Evolutionary conservation across 2,113 vertebrate genomes (phyloP), one percentile per base, ranked within the genome.

Genomic region (Sterrhoptilus dennistouni): DNA sequence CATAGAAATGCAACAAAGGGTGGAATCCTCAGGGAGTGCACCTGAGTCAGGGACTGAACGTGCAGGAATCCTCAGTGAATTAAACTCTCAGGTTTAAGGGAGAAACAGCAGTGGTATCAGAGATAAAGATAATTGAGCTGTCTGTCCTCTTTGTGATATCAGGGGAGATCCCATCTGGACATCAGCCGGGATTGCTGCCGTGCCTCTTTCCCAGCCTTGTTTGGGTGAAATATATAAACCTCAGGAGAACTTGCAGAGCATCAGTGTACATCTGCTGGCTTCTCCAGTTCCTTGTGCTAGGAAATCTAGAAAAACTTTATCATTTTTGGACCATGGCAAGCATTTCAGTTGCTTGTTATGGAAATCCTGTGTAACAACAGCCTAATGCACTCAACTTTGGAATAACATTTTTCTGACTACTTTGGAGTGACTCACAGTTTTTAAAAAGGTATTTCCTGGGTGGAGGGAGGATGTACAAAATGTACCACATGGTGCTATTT

Each of bases 271-370:
- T 87, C 92, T 94, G 88, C 57, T 12, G 35, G 27, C 95, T 91
- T 92, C 92, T 97, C 68, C 93, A 23, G 86, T 90, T 97, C 90
- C 87, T 72, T 44, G 68, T 69, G 53, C 74, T 74, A n/a, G 57
- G 72, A 93, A 91, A 89, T 88, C 83, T 71, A 92, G 93, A 93
- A 97, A 93, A n/a, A 56, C 50, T 16, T 94, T 93, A 96, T 93
- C 68, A 24, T 45, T 61, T 90, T 88, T 83, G 89, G 78, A 74
- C 68, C 24, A 25, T 0, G 23, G 50, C 27, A 72, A 87, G 49
- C 47, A 69, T 70, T 94, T 83, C 38, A 29, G 28, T 52, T 69
- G 18, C 42, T 97, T 82, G 64, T 97, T 96, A 94, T 93, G 91
- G 88, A 95, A 93, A 96, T 95, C 60, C 33, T 81, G 38, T 81